Conservation (phyloP, 2,888 invertebrate genomes). For the Drosophila siamana region DNA sequence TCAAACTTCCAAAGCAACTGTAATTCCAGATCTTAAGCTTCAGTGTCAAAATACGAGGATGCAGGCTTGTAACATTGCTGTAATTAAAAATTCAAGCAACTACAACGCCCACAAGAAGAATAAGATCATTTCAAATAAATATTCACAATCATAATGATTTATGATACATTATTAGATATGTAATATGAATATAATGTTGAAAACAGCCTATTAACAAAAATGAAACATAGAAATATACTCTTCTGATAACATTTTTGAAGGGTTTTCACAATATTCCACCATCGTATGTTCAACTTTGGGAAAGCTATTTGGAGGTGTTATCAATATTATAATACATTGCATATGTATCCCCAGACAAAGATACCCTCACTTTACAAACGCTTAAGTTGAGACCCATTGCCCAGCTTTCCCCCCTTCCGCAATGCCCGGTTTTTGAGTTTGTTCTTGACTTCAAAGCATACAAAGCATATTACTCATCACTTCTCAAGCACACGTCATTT, state of each 20-base stretch:
- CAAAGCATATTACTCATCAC: conserved; percentile 76
- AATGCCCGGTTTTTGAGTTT: conserved; percentile 57
- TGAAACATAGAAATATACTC: too few species aligned
- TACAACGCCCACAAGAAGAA: too few species aligned
- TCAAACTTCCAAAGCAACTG: conserved; percentile 7
- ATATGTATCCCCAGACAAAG: conserved; percentile 32
- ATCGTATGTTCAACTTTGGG: conserved; percentile 48
- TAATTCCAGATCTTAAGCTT: conserved; percentile 16
- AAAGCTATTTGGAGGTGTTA: conserved; percentile 59
- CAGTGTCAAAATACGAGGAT: neutral
- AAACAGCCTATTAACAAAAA: too few species aligned
- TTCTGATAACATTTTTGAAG: neutral
- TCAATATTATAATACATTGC: conserved; percentile 27
- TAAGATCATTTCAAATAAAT: neutral
- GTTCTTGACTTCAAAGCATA: conserved; percentile 53
- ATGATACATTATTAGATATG: too few species aligned
- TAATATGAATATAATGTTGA: too few species aligned
- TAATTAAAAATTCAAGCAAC: neutral
- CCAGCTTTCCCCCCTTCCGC: neutral
- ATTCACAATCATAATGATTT: too few species aligned
- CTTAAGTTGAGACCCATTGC: conserved; percentile 45
- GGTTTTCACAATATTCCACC: conserved; percentile 31
- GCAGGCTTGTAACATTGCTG: neutral
- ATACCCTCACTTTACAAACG: conserved; percentile 20
- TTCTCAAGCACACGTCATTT: conserved; percentile 66